Evolutionary conservation across 2,797 vertebrate genomes (phyloP).

Genomic region (Eremophila alpestris): DNA sequence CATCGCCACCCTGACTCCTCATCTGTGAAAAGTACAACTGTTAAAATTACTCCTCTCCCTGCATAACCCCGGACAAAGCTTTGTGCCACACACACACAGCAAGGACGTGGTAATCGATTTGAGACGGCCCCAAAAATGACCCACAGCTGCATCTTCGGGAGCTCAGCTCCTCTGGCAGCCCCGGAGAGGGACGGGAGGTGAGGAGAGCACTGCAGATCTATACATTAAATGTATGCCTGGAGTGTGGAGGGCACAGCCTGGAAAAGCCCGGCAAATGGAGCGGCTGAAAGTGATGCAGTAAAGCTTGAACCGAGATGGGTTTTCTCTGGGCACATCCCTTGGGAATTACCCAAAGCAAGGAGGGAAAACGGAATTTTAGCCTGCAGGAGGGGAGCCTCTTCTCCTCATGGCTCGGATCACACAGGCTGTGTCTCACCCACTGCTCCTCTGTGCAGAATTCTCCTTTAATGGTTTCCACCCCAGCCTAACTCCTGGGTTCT

Average conservation of each 20-base stretch:
- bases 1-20: background rate
- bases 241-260: accelerated
- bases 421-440: background rate
- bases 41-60: background rate
- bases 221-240: accelerated
- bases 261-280: background rate
- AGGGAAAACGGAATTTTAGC: background rate
- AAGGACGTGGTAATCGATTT: accelerated
- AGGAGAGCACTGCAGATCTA: accelerated
- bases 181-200: background rate
- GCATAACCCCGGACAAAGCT: background rate
- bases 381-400: background rate
- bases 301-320: background rate
- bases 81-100: background rate
- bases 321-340: background rate
- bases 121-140: background rate
- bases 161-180: background rate
- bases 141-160: background rate
- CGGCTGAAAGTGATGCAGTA: background rate
- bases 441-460: too few relatives aligned
- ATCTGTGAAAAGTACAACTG: background rate
- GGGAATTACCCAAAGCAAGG: background rate
- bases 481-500: background rate
- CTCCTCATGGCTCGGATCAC: background rate
- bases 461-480: background rate